A percentile compares a stretch with the other conserved stretches of the same genome.
Evolutionary conservation across 2,888 invertebrate species (phyloP).

Genomic region (Nipponacmea schrenckii): DNA sequence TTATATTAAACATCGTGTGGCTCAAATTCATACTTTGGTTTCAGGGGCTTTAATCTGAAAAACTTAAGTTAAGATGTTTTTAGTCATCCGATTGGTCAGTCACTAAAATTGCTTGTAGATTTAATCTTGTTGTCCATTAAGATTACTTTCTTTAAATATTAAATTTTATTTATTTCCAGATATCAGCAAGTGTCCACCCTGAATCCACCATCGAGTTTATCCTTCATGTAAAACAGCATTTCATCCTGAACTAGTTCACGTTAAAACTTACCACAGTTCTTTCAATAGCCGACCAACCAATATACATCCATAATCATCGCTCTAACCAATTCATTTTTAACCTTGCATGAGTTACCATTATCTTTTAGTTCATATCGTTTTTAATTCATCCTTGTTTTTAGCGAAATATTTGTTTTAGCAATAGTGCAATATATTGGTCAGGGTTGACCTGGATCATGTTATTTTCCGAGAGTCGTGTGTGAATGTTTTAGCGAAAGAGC

Average conservation of each 20-base stretch:
- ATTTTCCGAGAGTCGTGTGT: not conserved
- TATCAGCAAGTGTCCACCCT: constrained; percentile 47
- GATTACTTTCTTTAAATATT: too few species aligned
- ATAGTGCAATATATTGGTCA: not conserved
- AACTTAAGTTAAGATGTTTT: too few species aligned
- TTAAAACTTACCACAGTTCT: constrained; percentile 42
- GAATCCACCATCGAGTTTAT: constrained; percentile 39
- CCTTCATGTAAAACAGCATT: constrained; percentile 30
- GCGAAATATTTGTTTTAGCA: not conserved
- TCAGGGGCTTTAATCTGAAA: too few species aligned
- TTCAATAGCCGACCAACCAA: constrained; percentile 31
- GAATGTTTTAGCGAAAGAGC: not conserved
- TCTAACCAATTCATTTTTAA: too few species aligned
- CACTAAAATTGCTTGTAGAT: too few species aligned
- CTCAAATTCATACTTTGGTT: too few species aligned
- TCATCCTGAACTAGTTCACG: not conserved
- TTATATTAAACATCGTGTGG: constrained; percentile 42
- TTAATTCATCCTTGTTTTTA: too few species aligned
- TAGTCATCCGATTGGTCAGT: too few species aligned
- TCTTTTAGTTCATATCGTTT: too few species aligned
- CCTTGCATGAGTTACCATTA: too few species aligned
- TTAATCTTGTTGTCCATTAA: too few species aligned
- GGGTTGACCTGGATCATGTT: not conserved
- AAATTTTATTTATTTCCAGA: constrained; percentile 37
- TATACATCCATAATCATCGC: not conserved